Base-by-base conservation (phyloP, 2,888 invertebrate genomes). In the Chaetogeoica ovagalla region DNA sequence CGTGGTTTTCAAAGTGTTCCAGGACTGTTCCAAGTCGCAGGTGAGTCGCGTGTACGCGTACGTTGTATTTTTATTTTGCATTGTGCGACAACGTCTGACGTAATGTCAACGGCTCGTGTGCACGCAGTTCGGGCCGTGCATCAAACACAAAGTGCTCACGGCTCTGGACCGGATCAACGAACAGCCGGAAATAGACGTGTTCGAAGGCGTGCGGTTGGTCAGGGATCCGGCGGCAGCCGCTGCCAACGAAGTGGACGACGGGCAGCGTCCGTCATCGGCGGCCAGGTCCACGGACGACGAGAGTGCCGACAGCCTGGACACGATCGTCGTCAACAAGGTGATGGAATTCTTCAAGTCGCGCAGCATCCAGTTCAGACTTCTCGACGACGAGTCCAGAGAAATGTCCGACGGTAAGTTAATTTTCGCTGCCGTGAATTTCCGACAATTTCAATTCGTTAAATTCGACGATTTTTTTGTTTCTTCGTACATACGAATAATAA, bases 141-240 rank as follows among this genome's bases (percentile, higher is more conserved):
- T 95, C 74, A 94, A 94, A 86, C 87, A 93, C 82, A 94, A 94
- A 85, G 86, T 94, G 73, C 89, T 94, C n/a, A 90, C 92, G 37
- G 91, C 92, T 3, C 87, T 94, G 86, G 93, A 93, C 84, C 90
- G 93, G 84, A 90, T 91, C 69, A 60, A 63, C 72, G 77, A 71
- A 19, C 83, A 82, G 62, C 86, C 88, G 69, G 91, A 92, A 82
- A 86, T 94, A 71, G 89, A 90, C 55, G 85, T 94, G 19, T 87
- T 91, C 79, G 92, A 92, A 81, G 94, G 94, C n/a, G 89, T 94
- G 73, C 91, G 91, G 81, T 90, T 94, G 84, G 90, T 93, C 15
- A 91, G 90, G 84, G 91, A 92, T 84, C 88, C 89, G 1, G 70
- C 79, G 82, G 85, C 85, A 8, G 71, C 83, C 15, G 70, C 82